A percentile compares a stretch with the other conserved stretches of the same genome.
phyloP scores from a whole-genome alignment of 2,797 vertebrate genomes.

The Strix occidentalis region DNA sequence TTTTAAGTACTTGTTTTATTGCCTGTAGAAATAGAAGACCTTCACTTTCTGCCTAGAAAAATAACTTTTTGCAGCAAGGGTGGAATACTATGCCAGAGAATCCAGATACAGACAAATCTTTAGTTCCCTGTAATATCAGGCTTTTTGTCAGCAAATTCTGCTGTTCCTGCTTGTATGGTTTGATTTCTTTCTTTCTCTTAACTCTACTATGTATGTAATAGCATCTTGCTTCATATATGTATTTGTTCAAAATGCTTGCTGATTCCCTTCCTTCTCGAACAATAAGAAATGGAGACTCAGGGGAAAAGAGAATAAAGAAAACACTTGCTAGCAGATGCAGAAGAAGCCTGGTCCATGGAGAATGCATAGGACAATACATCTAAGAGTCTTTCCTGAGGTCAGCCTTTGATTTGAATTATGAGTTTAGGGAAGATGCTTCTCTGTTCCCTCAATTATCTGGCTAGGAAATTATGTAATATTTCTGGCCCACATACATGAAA shows the following conservation, averaged over 20 bases:
- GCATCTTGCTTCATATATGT: neutral
- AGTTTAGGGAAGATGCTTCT: neutral
- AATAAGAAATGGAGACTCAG: neutral
- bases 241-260: neutral
- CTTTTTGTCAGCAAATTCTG: neutral
- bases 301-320: neutral
- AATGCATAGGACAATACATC: neutral
- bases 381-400: neutral
- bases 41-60: neutral
- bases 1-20: conserved; percentile 15
- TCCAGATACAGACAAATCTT: neutral
- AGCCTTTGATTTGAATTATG: neutral
- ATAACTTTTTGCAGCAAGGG: neutral
- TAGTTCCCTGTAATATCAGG: neutral
- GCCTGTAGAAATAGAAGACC: neutral
- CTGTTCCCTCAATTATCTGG: neutral
- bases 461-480: neutral
- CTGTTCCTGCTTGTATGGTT: neutral
- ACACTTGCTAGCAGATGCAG: neutral
- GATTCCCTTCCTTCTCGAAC: neutral
- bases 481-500: neutral
- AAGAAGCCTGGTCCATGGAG: neutral
- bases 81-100: neutral
- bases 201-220: neutral
- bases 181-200: neutral